phyloP scores from a whole-genome alignment of 2,113 vertebrate genomes.

The Ia io region DNA sequence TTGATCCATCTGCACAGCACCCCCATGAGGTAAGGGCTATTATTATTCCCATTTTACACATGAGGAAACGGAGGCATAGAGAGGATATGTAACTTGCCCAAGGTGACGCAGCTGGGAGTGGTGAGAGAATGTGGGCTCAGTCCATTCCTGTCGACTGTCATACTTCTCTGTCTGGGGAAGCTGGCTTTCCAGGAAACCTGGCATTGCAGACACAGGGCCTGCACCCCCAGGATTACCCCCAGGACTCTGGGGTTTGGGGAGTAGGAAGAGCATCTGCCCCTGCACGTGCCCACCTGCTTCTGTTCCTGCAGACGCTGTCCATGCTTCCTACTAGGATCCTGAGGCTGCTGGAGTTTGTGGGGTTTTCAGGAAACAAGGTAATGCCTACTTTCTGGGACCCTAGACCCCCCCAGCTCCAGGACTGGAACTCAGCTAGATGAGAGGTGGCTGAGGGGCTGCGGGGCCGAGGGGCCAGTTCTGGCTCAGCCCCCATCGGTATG shows the following conservation, averaged over 20 bases:
- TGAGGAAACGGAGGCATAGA: background rate
- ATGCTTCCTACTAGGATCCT: conserved; percentile 95
- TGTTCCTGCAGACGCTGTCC: conserved; percentile 90
- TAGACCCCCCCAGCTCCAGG: background rate
- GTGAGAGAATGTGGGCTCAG: background rate
- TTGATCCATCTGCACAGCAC: background rate
- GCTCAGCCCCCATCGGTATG: background rate
- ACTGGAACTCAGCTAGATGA: background rate
- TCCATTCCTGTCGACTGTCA: background rate
- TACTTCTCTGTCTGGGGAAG: background rate
- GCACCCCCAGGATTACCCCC: background rate
- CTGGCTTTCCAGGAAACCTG: background rate
- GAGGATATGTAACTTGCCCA: background rate
- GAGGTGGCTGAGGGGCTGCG: background rate
- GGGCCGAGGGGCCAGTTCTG: background rate
- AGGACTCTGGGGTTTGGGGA: background rate
- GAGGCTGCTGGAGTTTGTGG: conserved; percentile 95
- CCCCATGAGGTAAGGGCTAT: background rate
- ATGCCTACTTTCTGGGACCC: background rate
- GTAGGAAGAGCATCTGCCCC: rapidly evolving
- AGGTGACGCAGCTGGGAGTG: background rate
- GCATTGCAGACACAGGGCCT: background rate
- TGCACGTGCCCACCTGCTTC: background rate
- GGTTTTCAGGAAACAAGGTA: conserved; percentile 98
- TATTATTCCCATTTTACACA: background rate